phyloP scores from a whole-genome alignment of 2,113 vertebrate species.

The Acanthochromis polyacanthus region DNA sequence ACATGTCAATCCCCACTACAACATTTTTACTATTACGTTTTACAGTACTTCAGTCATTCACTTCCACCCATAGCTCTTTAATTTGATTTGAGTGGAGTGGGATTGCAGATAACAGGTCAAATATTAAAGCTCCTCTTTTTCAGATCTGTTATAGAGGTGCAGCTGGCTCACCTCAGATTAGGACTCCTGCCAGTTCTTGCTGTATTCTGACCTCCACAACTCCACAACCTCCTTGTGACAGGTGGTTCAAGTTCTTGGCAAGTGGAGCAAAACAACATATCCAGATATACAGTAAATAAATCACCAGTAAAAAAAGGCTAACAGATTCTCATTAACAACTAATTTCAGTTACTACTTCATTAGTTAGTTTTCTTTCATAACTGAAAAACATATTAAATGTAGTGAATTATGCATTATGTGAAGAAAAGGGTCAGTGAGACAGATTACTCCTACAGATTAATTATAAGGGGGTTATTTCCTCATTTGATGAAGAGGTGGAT shows the following conservation, averaged over 20 bases:
- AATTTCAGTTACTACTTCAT: neutral
- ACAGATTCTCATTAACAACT: neutral
- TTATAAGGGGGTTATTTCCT: no score
- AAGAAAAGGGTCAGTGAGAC: no score
- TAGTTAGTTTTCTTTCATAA: neutral
- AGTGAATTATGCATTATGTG: no score
- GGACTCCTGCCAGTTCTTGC: conserved; percentile 35
- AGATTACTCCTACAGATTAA: no score
- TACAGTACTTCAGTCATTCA: neutral
- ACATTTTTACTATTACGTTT: neutral
- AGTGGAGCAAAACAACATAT: neutral
- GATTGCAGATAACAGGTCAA: neutral
- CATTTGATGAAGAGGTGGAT: no score
- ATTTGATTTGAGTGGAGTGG: neutral
- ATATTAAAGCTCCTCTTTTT: neutral
- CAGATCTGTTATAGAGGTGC: neutral
- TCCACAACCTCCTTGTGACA: neutral
- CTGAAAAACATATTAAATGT: neutral
- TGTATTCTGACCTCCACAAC: conserved; percentile 41
- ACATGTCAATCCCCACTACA: neutral
- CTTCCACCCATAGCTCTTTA: neutral
- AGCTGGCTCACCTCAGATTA: conserved; percentile 23
- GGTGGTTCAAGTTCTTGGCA: conserved; percentile 11
- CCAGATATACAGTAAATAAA: neutral
- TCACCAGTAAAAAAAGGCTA: no score